Base-by-base conservation (phyloP, 2,797 vertebrate genomes). In the Acrocephalus scirpaceus region DNA sequence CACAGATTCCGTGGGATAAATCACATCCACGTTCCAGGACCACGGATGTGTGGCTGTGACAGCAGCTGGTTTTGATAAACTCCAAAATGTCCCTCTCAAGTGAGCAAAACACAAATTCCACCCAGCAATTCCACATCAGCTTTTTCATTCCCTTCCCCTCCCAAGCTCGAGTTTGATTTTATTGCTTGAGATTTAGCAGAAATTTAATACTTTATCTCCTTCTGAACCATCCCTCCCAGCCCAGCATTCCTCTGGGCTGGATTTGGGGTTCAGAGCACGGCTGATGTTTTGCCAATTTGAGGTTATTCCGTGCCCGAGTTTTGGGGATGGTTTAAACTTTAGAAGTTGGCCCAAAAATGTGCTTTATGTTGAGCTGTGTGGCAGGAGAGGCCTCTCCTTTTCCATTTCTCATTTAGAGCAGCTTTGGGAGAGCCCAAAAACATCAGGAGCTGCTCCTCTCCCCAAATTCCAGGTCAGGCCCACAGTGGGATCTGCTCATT, bases 61-160 rank as follows among this genome's bases (percentile, higher is more conserved):
- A 94, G 74, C 95, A 96, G 93, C 95, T 96, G 92, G 7, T 96
- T 96, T 87, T 75, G 58, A 95, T 96, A 87, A 80, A 53, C 83
- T 48, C 42, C 53, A 51, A 90, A 95, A 82, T 53, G 61, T 86
- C 79, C 18, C 47, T 73, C 91, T 78, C 14, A 2, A 90, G 64
- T 32, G 50, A 96, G 95, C 26, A 6, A 62, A 95, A 91, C 69
- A 83, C 93, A 94, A 95, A 82, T 89, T 80, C 81, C 92, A 81
- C 36, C 4, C 10, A 86, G 82, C 83, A 92, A n/a, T 76, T 75
- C 60, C 69, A 44, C 48, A 44, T 45, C 3, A 1, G 57, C 50
- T 60, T 83, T 85, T 66, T 65, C 40, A 26, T 70, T 61, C 85
- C 91, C 48, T 88, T 47, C 62, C 77, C 87, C 84, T 38, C 38